Percentiles rank a stretch among this genome's conserved stretches.
phyloP scores from a whole-genome alignment of 2,797 vertebrate species.

The Balearica regulorum region DNA sequence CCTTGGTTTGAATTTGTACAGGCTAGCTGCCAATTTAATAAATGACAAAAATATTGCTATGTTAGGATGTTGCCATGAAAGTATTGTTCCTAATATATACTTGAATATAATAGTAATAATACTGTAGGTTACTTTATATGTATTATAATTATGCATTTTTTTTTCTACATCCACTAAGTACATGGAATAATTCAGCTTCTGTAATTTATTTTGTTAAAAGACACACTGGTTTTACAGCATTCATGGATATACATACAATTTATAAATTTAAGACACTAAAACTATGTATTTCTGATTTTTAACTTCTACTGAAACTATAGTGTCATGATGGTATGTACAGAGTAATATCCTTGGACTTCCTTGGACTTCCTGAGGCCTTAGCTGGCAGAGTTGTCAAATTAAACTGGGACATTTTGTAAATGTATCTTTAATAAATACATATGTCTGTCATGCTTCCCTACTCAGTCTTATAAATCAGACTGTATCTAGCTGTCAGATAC shows the following conservation, averaged over 20 bases:
- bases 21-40: not conserved
- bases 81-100: not conserved
- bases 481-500: slow-evolving; percentile 42
- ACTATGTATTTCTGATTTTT: not conserved
- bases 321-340: not conserved
- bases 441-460: slow-evolving; percentile 55
- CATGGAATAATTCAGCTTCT: not conserved
- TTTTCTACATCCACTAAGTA: not conserved
- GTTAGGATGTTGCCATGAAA: not conserved
- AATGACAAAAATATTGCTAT: not conserved
- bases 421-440: slow-evolving; percentile 51
- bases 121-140: not conserved
- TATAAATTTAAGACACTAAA: not conserved
- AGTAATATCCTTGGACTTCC: not conserved
- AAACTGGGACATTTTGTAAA: slow-evolving; percentile 24
- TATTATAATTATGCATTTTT: not conserved
- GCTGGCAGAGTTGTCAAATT: slow-evolving; percentile 37
- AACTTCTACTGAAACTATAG: not conserved
- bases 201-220: not conserved
- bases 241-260: not conserved
- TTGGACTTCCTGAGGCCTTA: slow-evolving; percentile 1
- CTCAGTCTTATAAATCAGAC: slow-evolving; percentile 53
- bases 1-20: not conserved
- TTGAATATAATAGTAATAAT: not conserved
- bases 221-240: not conserved